These are phyloP conservation scores for Trinectes maculatus DNA, from an alignment of 2,113 vertebrate species.

Conservation along the genomic window DNA sequence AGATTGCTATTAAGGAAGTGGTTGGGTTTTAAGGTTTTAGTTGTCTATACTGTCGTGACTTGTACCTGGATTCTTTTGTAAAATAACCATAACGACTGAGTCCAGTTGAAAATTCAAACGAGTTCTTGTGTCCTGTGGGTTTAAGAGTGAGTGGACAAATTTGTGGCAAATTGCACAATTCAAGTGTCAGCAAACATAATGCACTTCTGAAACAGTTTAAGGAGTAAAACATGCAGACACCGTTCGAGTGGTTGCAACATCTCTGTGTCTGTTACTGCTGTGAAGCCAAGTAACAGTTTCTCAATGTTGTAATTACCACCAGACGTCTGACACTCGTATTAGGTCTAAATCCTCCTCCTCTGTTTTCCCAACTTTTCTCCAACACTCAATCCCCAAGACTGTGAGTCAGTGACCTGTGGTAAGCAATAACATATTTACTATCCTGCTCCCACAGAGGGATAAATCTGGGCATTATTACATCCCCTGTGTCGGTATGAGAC, in stretches of 20 bases:
- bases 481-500: slow-evolving; percentile 44
- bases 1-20: neutral
- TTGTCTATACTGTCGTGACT: too few relatives aligned
- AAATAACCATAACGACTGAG: too few relatives aligned
- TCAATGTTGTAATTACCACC: neutral
- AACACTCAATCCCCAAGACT: slow-evolving; percentile 40
- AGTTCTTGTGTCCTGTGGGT: too few relatives aligned
- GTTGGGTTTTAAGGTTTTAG: too few relatives aligned
- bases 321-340: slow-evolving; percentile 16
- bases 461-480: slow-evolving; percentile 54
- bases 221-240: neutral
- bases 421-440: slow-evolving; percentile 64
- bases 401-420: slow-evolving; percentile 35
- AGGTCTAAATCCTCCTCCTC: slow-evolving; percentile 5
- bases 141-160: neutral
- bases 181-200: neutral
- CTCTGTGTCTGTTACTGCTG: neutral
- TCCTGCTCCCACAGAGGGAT: slow-evolving; percentile 56
- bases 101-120: too few relatives aligned
- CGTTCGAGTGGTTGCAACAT: neutral
- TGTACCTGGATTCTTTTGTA: too few relatives aligned
- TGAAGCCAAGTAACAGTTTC: neutral
- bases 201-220: neutral
- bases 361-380: slow-evolving; percentile 14
- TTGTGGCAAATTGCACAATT: neutral